Percentiles rank a stretch among this genome's conserved stretches.
phyloP scores from a whole-genome alignment of 2,797 vertebrate genomes.

The Amblyopsis hoosieri region DNA sequence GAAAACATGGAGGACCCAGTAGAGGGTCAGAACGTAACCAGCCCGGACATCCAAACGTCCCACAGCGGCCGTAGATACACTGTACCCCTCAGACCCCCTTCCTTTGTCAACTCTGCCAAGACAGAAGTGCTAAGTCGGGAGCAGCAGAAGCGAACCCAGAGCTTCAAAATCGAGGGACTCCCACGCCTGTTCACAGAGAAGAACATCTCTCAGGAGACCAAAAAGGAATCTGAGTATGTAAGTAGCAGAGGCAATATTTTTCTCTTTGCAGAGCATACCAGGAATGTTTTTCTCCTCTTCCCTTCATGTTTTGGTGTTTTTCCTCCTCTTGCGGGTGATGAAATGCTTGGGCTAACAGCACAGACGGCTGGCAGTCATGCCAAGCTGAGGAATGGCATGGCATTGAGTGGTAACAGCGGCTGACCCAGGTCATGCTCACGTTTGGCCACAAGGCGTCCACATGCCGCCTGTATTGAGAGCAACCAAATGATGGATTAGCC shows the following conservation, averaged over 20 bases:
- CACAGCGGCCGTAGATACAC: constrained; percentile 62
- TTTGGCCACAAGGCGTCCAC: constrained; percentile 78
- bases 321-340: constrained; percentile 65
- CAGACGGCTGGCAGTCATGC: constrained; percentile 61
- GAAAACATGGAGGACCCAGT: constrained; percentile 79
- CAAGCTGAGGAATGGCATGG: constrained; percentile 63
- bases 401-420: constrained; percentile 59
- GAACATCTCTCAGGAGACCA: constrained; percentile 90
- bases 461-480: constrained; percentile 69
- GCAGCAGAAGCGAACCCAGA: constrained; percentile 84
- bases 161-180: constrained; percentile 85
- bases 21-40: constrained; percentile 74
- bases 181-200: constrained; percentile 82
- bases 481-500: constrained; percentile 76
- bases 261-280: constrained; percentile 48
- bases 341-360: constrained; percentile 70
- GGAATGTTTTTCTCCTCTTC: constrained; percentile 70
- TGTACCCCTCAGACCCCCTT: constrained; percentile 67
- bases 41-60: constrained; percentile 64
- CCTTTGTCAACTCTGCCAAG: constrained; percentile 76
- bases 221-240: constrained; percentile 89
- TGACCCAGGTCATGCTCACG: constrained; percentile 76
- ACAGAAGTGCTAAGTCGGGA: constrained; percentile 83
- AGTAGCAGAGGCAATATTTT: constrained; percentile 73
- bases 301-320: constrained; percentile 68